phyloP scores from a whole-genome alignment of 2,888 invertebrate genomes.

The Aricia artaxerxes region DNA sequence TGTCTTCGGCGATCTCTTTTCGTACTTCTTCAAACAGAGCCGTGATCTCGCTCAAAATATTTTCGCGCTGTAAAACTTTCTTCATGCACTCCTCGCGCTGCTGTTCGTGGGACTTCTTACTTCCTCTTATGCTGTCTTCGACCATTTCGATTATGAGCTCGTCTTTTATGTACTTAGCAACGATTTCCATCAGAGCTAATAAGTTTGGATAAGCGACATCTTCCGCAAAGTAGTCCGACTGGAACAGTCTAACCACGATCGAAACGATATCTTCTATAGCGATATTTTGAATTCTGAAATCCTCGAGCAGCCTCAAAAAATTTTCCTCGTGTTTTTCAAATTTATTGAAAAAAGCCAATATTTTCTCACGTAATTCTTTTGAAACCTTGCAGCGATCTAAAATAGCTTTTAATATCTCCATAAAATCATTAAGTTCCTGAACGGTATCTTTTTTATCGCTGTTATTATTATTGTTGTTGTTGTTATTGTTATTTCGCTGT shows the following conservation, averaged over 20 bases:
- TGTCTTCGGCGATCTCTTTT: not conserved
- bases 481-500: constrained; percentile 33
- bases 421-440: constrained; percentile 23
- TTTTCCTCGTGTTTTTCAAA: constrained; percentile 7
- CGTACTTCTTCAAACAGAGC: not conserved
- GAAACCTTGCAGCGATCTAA: not conserved
- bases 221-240: not conserved
- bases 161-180: constrained; percentile 32
- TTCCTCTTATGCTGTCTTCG: not conserved
- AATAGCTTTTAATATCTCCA: not conserved
- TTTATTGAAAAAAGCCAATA: not conserved
- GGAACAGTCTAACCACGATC: not conserved
- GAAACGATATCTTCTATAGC: not conserved
- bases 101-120: not conserved
- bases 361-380: not conserved
- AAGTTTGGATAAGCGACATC: constrained; percentile 31
- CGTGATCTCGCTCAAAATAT: not conserved
- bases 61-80: constrained; percentile 4
- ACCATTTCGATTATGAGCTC: not conserved
- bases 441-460: not conserved
- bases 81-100: constrained; percentile 3
- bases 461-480: constrained; percentile 14
- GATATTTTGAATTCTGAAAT: not conserved
- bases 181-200: constrained; percentile 32
- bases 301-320: not conserved